These are phyloP conservation scores for Anarrhichthys ocellatus DNA, from an alignment of 2,113 vertebrate genomes.

Conservation along the genomic window DNA sequence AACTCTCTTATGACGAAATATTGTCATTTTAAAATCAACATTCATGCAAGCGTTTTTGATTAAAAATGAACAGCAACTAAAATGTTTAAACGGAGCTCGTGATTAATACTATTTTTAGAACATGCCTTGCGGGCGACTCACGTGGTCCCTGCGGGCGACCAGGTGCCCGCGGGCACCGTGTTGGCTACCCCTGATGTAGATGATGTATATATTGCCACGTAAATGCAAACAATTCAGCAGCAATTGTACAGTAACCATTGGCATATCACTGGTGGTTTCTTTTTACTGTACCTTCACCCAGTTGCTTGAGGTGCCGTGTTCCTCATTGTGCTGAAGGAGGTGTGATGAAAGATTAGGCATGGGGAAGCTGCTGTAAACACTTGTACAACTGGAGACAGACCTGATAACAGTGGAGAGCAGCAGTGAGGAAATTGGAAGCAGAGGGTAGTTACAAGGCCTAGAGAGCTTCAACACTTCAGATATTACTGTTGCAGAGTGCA, in stretches of 20 bases:
- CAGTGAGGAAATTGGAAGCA: slow-evolving; percentile 71
- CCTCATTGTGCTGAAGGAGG: slow-evolving; percentile 55
- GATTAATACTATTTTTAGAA: no score
- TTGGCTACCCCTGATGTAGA: no score
- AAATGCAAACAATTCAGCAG: slow-evolving; percentile 36
- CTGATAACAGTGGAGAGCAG: slow-evolving; percentile 70
- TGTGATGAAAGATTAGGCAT: slow-evolving; percentile 67
- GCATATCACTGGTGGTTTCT: not conserved
- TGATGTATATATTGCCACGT: not conserved
- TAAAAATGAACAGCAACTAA: no score
- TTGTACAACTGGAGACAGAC: slow-evolving; percentile 70
- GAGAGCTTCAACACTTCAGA: slow-evolving; percentile 60
- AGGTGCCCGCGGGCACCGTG: no score
- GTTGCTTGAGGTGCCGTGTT: slow-evolving; percentile 49
- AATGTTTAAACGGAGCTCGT: no score
- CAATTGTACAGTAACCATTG: not conserved
- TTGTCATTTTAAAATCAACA: no score
- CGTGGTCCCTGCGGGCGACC: no score
- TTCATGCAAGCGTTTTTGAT: no score
- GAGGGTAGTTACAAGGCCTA: slow-evolving; percentile 60
- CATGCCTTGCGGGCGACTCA: no score
- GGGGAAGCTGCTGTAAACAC: slow-evolving; percentile 67
- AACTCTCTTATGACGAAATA: no score
- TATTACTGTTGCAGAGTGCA: slow-evolving; percentile 67
- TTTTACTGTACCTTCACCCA: slow-evolving; percentile 20